Conservation (phyloP, 2,113 vertebrate species). For the Centropus bengalensis region DNA sequence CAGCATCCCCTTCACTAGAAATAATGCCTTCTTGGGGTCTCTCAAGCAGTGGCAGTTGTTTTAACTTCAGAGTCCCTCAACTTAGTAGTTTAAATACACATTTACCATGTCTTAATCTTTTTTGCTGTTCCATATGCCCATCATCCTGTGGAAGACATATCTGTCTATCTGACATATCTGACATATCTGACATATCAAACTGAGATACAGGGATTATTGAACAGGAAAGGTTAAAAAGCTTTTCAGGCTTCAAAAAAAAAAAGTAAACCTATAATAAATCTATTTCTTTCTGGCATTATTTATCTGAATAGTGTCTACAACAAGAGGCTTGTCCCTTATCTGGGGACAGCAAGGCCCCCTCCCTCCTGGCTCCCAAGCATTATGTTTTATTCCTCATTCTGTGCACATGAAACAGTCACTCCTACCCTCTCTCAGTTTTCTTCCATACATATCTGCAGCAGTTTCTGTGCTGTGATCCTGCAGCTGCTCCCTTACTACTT, state of each 20-base stretch:
- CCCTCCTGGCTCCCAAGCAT: neutral
- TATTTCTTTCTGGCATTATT: neutral
- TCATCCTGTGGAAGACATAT: neutral
- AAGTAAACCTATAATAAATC: neutral
- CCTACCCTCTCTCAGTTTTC: constrained; percentile 16
- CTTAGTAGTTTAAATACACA: neutral
- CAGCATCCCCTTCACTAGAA: neutral
- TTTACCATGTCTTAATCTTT: neutral
- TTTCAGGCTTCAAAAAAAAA: neutral
- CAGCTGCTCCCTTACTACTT: constrained; percentile 56
- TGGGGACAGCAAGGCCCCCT: neutral
- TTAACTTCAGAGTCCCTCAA: neutral
- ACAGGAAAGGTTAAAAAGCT: neutral
- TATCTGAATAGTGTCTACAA: neutral
- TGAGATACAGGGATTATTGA: neutral
- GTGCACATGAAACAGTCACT: neutral
- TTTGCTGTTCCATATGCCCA: neutral
- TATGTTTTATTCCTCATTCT: neutral
- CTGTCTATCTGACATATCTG: no score
- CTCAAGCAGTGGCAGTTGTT: neutral
- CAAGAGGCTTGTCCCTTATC: neutral
- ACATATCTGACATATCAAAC: neutral
- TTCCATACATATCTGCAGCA: constrained; percentile 23
- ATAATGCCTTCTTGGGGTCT: neutral
- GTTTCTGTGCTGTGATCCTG: constrained; percentile 37